Evolutionary conservation across 2,113 vertebrate species (phyloP), one percentile per base, ranked within the genome.

Genomic region (Piliocolobus tephrosceles): DNA sequence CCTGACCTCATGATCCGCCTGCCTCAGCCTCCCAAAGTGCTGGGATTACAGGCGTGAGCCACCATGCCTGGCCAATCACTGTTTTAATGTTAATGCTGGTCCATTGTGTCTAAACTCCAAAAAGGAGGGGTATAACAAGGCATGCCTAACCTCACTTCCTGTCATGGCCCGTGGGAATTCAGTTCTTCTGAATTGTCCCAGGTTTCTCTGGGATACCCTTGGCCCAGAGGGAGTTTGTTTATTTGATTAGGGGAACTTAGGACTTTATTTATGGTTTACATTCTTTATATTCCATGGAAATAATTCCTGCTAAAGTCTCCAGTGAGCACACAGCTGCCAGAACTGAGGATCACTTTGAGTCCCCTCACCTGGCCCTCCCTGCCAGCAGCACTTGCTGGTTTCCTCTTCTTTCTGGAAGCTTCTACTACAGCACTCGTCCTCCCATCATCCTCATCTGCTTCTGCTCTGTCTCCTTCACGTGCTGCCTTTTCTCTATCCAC

Each of bases 361-460:
- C 47, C 72, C 18, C 68, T 30, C 30, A 2, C 14, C 40, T 35
- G 3, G 30, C 45, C 25, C 8, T 2, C 47, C 32, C 43, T 78
- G 2, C 8, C 4, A 7, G 45, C 5, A n/a, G 30, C 75, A 8
- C 75, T 27, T 66, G 75, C 32, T 13, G 2, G 17, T 35, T 47
- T 50, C n/a, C 30, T 70, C 6, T 30, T 32, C 47, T 32, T 30
- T 52, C 89, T 5, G 10, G 40, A 91, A 40, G 11, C 58, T 84
- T 84, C 81, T 32, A 27, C 32, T 3, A 55, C 38, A 23, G 68
- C 32, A 64, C 13, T 47, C 27, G 1, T 25, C 52, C 72, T 86
- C 72, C 18, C 8, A 6, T 4, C 3, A 1, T 30, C 64, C 43
- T 8, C 0, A 3, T 73, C 83, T 40, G 27, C 5, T 32, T 17